A percentile compares a stretch with the other conserved stretches of the same genome.
phyloP scores from a whole-genome alignment of 92 coral and sea anemone genomes.

The Phenganax stokvisi region DNA sequence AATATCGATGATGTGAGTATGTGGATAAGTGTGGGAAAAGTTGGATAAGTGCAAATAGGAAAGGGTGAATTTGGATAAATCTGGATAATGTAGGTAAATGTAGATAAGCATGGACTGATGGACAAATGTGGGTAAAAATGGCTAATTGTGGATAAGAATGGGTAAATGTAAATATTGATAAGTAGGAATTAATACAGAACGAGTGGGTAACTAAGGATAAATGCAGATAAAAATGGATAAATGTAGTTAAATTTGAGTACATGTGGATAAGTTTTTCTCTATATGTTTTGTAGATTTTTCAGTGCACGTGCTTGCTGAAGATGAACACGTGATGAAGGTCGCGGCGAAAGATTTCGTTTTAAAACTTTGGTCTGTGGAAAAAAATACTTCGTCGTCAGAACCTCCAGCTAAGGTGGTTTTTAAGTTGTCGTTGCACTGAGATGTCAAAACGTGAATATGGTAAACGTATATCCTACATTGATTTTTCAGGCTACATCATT shows the following conservation, averaged over 20 bases:
- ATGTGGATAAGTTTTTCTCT: background rate
- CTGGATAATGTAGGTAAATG: no score
- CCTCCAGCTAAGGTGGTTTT: conserved; percentile 83
- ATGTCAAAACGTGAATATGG: no score
- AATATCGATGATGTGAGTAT: background rate
- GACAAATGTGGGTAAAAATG: no score
- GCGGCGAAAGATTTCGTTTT: conserved; percentile 76
- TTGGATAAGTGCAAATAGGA: no score
- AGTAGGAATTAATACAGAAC: no score
- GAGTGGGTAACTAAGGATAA: no score
- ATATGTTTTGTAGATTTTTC: conserved; percentile 54
- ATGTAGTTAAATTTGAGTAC: no score
- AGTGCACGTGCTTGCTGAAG: conserved; percentile 86
- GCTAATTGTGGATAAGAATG: no score
- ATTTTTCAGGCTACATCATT: conserved; percentile 74
- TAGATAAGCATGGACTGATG: no score
- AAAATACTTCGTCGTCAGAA: conserved; percentile 64
- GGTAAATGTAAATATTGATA: no score
- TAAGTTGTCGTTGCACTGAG: background rate
- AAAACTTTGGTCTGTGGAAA: conserved; percentile 80
- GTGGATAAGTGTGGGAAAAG: background rate
- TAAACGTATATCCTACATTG: background rate
- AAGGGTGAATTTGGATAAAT: no score
- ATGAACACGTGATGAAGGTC: conserved; percentile 67
- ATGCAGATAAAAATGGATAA: no score